Base-by-base conservation (phyloP, 2,888 invertebrate genomes). In the Pristionchus maxplancki region DNA sequence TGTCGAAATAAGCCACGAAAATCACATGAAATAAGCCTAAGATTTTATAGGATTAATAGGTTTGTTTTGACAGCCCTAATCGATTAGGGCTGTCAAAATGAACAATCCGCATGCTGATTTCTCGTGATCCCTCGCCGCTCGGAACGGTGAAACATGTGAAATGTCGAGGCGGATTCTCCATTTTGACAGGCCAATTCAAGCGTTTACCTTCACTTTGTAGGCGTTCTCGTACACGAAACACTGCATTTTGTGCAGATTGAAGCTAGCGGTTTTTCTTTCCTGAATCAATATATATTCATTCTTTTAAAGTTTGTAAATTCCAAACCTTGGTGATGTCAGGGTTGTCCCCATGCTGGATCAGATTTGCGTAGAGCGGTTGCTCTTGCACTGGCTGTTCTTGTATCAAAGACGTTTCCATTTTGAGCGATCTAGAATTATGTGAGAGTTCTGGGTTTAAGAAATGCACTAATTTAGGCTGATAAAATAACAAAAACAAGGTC, bases 341-440 rank as follows among this genome's bases (percentile, higher is more conserved):
- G 84, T 94, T 94, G 88, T 94, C 94, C 13, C 94, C 94, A 0
- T 89, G 78, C 81, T 91, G 92, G 82, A 93, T 92, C 88, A 90
- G 71, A 62, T 83, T 83, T 50, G 24, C 50, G 53, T 83, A 83
- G 53, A 44, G 83, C 81, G 71, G 37, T 5, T 3, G 71, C 40
- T 71, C 71, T 34, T 8, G 2, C 5, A 4, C 67, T 37, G 71
- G 44, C 20, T 4, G 20, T 37, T 71, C 37, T 6, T 2, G 37
- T n/a, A 37, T n/a, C 17, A 8, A n/a, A 13, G 13, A n/a, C 5
- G 9, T n/a, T 1, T 53, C 53, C 50, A 48, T 82, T 82, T 31
- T 82, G 82, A 28, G 31, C n/a, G n/a, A n/a, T n/a, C n/a, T n/a
- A n/a, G n/a, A n/a, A n/a, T n/a, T n/a, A n/a, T n/a, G n/a, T n/a